Evolutionary conservation across 1,140 invertebrate species (phyloP).

Genomic region (Latrodectus geometricus): DNA sequence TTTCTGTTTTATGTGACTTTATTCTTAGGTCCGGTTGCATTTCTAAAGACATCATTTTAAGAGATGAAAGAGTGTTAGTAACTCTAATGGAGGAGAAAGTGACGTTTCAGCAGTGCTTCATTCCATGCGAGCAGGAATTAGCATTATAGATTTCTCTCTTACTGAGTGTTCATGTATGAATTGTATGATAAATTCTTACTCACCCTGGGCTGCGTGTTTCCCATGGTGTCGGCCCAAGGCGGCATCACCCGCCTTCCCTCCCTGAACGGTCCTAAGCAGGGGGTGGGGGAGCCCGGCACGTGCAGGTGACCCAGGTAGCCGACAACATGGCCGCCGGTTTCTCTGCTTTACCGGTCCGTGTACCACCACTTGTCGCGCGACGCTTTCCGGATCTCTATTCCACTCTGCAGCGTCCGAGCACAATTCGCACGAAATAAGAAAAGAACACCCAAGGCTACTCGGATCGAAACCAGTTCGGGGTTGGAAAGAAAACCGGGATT

Average conservation of each 20-base stretch:
- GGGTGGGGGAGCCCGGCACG: constrained; percentile 44
- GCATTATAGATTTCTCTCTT: too few relatives aligned
- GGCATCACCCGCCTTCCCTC: constrained; percentile 48
- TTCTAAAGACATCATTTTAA: too few relatives aligned
- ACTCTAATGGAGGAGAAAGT: too few relatives aligned
- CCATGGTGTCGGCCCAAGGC: constrained; percentile 54
- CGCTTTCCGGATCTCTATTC: neutral
- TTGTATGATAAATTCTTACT: neutral
- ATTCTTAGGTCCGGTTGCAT: too few relatives aligned
- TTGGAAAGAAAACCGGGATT: neutral
- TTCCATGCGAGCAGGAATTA: too few relatives aligned
- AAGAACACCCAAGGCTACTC: neutral
- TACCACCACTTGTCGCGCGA: constrained; percentile 1
- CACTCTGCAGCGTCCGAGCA: neutral
- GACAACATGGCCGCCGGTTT: constrained; percentile 55
- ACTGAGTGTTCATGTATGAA: too few relatives aligned
- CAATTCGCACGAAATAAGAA: neutral
- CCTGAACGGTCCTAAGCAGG: constrained; percentile 38
- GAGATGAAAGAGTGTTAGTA: too few relatives aligned
- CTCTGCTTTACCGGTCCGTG: neutral
- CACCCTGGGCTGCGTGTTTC: constrained; percentile 58
- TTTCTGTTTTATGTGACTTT: too few relatives aligned
- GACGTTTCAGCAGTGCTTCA: too few relatives aligned
- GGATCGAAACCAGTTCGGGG: neutral
- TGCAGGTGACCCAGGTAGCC: constrained; percentile 59